Percentiles rank a stretch among this genome's conserved stretches.
These are phyloP conservation scores for Plemyria rubiginata DNA, from an alignment of 2,888 invertebrate species.

Conservation along the genomic window DNA sequence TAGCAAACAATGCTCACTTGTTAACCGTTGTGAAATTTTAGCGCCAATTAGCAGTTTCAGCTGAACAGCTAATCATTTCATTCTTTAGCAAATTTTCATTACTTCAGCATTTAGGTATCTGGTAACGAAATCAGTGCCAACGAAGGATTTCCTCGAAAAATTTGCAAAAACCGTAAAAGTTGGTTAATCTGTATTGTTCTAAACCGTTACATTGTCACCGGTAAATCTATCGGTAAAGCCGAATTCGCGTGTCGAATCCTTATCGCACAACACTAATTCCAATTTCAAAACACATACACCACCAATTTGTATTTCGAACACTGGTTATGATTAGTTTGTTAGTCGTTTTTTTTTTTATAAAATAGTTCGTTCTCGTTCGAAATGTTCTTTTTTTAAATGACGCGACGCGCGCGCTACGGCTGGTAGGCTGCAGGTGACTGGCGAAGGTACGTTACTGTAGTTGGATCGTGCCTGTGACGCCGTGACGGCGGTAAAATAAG, in stretches of 20 bases:
- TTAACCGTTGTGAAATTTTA: slow-evolving; percentile 36
- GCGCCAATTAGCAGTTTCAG: slow-evolving; percentile 34
- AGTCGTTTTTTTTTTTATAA: slow-evolving; percentile 42
- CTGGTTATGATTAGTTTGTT: slow-evolving; percentile 57
- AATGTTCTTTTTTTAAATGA: slow-evolving; percentile 50
- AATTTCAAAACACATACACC: slow-evolving; percentile 58
- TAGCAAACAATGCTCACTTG: slow-evolving; percentile 39
- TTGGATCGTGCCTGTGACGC: slow-evolving; percentile 42
- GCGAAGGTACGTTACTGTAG: slow-evolving; percentile 41
- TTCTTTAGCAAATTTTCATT: slow-evolving; percentile 43
- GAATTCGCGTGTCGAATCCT: slow-evolving; percentile 67
- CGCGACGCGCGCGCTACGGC: slow-evolving; percentile 69
- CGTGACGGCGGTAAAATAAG: slow-evolving; percentile 67
- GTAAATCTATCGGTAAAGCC: slow-evolving; percentile 58
- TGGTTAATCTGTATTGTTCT: slow-evolving; percentile 32
- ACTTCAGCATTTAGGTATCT: slow-evolving; percentile 3
- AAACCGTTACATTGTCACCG: slow-evolving; percentile 67
- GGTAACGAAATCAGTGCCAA: not conserved
- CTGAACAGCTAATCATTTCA: slow-evolving; percentile 30
- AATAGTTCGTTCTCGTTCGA: slow-evolving; percentile 51
- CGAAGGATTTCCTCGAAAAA: slow-evolving; percentile 17
- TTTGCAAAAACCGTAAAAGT: slow-evolving; percentile 38
- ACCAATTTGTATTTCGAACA: slow-evolving; percentile 57
- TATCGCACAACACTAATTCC: slow-evolving; percentile 57
- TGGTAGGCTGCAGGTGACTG: slow-evolving; percentile 81